These are phyloP conservation scores for Etheostoma spectabile DNA, from an alignment of 2,113 vertebrate genomes.

Conservation along the genomic window DNA sequence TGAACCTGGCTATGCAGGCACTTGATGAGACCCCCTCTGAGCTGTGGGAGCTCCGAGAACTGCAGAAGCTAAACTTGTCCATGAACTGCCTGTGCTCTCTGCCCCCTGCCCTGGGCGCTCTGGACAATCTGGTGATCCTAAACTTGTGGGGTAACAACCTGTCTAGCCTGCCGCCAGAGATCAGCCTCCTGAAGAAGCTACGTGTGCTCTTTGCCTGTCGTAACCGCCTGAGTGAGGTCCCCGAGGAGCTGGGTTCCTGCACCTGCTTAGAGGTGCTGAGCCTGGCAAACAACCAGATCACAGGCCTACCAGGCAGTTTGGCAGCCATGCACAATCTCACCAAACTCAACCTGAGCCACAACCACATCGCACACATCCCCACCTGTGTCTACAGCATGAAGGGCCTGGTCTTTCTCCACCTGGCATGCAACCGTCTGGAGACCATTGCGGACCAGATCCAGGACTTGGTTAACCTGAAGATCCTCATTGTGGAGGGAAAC, in stretches of 20 bases:
- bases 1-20: constrained; percentile 90
- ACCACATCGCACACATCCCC: constrained; percentile 90
- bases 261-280: constrained; percentile 91
- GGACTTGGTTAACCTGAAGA: constrained; percentile 89
- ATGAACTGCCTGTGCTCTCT: constrained; percentile 87
- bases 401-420: constrained; percentile 91
- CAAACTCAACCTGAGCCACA: constrained; percentile 96
- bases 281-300: constrained; percentile 92
- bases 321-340: constrained; percentile 84
- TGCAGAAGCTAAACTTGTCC: constrained; percentile 95
- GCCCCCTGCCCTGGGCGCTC: constrained; percentile 85
- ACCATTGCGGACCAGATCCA: constrained; percentile 93
- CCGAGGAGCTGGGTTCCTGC: constrained; percentile 90
- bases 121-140: constrained; percentile 91
- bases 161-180: constrained; percentile 89
- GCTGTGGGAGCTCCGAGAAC: constrained; percentile 90
- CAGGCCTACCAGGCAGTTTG: constrained; percentile 87
- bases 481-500: constrained; percentile 93
- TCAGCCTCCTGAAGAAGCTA: constrained; percentile 89
- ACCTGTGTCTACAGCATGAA: constrained; percentile 90
- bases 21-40: constrained; percentile 88
- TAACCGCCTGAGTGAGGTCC: constrained; percentile 91
- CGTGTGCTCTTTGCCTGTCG: constrained; percentile 91
- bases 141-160: constrained; percentile 92
- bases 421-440: constrained; percentile 92